Percentiles rank a stretch among this genome's conserved stretches.
Conservation (phyloP, 2,113 vertebrate species). For the Dolichallabes microphthalmus region DNA sequence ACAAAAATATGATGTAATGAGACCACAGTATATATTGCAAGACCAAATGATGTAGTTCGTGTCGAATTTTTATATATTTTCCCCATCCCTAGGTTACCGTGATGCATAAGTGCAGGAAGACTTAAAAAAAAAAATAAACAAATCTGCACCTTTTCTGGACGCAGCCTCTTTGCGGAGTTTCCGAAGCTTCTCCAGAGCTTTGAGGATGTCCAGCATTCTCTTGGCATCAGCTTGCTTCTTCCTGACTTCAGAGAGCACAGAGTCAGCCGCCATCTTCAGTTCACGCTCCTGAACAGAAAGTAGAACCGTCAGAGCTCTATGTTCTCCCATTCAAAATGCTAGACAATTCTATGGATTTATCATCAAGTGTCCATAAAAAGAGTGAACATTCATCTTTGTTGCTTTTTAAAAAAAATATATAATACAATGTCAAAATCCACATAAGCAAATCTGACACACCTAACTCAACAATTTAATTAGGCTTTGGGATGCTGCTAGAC, state of each 20-base stretch:
- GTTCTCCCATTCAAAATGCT: neutral
- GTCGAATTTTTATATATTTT: no score
- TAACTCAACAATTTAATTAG: neutral
- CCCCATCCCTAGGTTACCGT: neutral
- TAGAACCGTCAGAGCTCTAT: neutral
- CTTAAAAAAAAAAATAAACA: neutral
- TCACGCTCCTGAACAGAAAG: conserved; percentile 79
- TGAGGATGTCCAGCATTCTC: conserved; percentile 86
- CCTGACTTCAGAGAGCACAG: conserved; percentile 89
- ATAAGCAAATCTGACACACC: neutral
- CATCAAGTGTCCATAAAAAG: no score
- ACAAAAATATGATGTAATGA: no score
- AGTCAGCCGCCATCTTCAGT: conserved; percentile 88
- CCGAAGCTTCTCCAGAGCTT: conserved; percentile 85
- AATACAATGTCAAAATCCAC: neutral
- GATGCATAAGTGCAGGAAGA: neutral
- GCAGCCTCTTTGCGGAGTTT: conserved; percentile 91
- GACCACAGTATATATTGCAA: no score
- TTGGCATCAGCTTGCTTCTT: conserved; percentile 92
- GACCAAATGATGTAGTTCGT: no score
- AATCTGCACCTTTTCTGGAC: conserved; percentile 81
- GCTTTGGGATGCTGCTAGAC: neutral
- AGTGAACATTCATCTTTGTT: neutral
- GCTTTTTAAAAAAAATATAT: neutral
- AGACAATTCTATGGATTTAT: neutral